Evolutionary conservation across 1,140 invertebrate species (phyloP).

Genomic region (Andricus grossulariae): DNA sequence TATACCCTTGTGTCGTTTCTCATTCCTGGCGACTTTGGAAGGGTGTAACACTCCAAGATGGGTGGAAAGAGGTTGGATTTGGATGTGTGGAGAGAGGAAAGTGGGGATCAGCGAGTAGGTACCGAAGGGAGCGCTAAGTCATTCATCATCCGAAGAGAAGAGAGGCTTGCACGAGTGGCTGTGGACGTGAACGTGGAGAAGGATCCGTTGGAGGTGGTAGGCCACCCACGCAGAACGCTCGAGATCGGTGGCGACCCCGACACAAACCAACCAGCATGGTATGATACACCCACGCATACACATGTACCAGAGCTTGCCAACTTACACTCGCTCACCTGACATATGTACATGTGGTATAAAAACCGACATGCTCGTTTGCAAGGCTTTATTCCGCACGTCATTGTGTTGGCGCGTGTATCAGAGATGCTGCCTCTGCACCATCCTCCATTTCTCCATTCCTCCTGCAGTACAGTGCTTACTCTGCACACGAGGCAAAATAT

Average conservation of each 20-base stretch:
- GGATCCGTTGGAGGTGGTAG: conserved; percentile 43
- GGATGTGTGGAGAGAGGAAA: neutral
- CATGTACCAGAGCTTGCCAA: neutral
- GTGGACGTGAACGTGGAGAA: conserved; percentile 18
- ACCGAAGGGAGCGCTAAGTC: conserved; percentile 22
- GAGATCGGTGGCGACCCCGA: conserved; percentile 49
- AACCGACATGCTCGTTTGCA: conserved; percentile 28
- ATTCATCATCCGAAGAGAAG: conserved; percentile 48
- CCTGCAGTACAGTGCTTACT: too few relatives aligned
- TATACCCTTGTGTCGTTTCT: neutral
- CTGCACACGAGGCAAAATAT: too few relatives aligned
- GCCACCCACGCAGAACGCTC: conserved; percentile 47
- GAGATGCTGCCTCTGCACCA: neutral
- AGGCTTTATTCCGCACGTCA: conserved; percentile 23
- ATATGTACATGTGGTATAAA: conserved; percentile 6
- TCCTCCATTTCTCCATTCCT: too few relatives aligned
- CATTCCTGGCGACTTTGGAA: neutral
- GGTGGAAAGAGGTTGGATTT: neutral
- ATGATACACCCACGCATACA: conserved; percentile 40
- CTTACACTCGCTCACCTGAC: neutral
- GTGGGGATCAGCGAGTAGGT: conserved; percentile 9
- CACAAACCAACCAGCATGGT: neutral
- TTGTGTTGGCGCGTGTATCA: conserved; percentile 9
- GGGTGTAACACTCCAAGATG: conserved; percentile 1
- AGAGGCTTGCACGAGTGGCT: conserved; percentile 37